These are phyloP conservation scores for Ormyrus pomaceus DNA, from an alignment of 2,888 invertebrate species.

Conservation along the genomic window DNA sequence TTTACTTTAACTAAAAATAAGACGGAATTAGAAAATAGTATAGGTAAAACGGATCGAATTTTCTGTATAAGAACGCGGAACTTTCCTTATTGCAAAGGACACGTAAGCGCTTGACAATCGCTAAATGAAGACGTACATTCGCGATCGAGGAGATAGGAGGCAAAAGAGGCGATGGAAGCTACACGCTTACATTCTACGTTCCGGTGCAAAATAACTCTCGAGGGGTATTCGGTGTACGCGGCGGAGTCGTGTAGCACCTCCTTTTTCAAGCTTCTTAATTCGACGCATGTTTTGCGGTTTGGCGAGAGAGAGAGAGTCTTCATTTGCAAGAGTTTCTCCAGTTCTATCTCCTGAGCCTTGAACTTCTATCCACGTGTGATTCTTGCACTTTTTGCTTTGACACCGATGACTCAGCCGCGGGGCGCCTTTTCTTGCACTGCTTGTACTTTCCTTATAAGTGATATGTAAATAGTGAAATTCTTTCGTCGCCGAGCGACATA, in stretches of 20 bases:
- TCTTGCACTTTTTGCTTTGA: slow-evolving; percentile 16
- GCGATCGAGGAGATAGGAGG: too few species aligned
- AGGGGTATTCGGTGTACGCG: background rate
- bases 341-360: slow-evolving; percentile 21
- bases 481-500: background rate
- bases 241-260: slow-evolving; percentile 39
- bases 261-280: slow-evolving; percentile 48
- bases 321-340: slow-evolving; percentile 45
- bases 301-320: slow-evolving; percentile 13
- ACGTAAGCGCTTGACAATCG: too few species aligned
- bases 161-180: too few species aligned
- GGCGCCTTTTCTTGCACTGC: background rate
- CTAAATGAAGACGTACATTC: too few species aligned
- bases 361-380: slow-evolving; percentile 3
- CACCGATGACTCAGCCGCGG: slow-evolving; percentile 24
- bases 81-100: too few species aligned
- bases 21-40: too few species aligned
- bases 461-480: background rate
- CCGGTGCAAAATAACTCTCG: slow-evolving; percentile 9
- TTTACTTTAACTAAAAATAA: too few species aligned
- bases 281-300: slow-evolving; percentile 62
- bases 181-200: background rate
- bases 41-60: too few species aligned
- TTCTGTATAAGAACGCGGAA: too few species aligned
- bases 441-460: background rate